Evolutionary conservation across 1,140 invertebrate genomes (phyloP).

Genomic region (Diuraphis noxia): DNA sequence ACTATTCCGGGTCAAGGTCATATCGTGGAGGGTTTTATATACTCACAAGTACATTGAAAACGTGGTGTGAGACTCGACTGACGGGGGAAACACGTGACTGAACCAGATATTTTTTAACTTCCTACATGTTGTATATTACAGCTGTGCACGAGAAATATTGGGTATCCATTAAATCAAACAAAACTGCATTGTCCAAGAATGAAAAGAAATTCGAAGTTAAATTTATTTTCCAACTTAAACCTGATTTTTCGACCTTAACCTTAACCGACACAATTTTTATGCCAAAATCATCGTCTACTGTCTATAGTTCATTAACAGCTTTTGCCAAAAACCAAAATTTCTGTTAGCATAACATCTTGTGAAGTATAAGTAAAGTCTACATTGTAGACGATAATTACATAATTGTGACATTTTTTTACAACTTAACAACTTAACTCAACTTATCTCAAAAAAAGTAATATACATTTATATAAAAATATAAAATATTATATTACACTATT

Average conservation of each 20-base stretch:
- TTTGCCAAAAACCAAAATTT: slow-evolving; percentile 33
- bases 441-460: no score
- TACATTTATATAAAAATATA: no score
- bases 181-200: not conserved
- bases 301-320: not conserved
- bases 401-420: no score
- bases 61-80: not conserved
- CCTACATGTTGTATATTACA: not conserved
- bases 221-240: not conserved
- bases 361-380: not conserved
- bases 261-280: slow-evolving; percentile 26
- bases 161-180: not conserved
- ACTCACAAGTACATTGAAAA: not conserved
- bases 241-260: slow-evolving; percentile 31
- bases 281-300: slow-evolving; percentile 23
- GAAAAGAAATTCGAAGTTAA: not conserved
- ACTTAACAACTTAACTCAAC: not conserved
- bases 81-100: not conserved
- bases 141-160: not conserved
- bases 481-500: no score
- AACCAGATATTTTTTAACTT: slow-evolving; percentile 4
- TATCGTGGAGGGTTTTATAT: not conserved
- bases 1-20: slow-evolving; percentile 47
- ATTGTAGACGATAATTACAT: not conserved
- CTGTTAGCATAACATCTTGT: not conserved